These are phyloP conservation scores for Petrocephalus schoutedeni DNA, from an alignment of 2,797 vertebrate genomes.

Conservation along the genomic window DNA sequence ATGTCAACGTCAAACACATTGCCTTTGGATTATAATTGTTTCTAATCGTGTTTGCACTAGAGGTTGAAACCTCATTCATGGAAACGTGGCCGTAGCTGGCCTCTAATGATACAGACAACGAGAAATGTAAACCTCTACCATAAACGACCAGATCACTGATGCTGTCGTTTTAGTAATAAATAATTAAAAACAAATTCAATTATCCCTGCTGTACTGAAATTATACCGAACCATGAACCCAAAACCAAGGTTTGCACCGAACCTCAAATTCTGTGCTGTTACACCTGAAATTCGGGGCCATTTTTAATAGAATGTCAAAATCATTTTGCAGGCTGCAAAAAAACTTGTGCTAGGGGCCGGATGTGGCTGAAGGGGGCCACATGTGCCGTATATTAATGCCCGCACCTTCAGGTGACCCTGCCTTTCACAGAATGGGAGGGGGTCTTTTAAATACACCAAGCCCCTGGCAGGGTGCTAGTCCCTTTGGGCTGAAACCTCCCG, in stretches of 20 bases:
- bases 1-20: no score
- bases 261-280: neutral
- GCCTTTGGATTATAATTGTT: no score
- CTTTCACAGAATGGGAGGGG: neutral
- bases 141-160: no score
- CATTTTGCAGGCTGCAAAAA: neutral
- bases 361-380: neutral
- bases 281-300: neutral
- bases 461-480: neutral
- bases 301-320: neutral
- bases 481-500: neutral
- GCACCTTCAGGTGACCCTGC: slow-evolving; percentile 15
- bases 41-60: no score
- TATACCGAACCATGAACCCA: neutral
- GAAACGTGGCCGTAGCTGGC: no score
- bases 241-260: neutral
- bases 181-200: no score
- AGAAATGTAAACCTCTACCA: no score
- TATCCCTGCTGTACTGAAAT: no score
- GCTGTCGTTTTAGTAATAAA: no score
- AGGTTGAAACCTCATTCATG: no score
- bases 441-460: neutral
- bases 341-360: neutral
- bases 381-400: neutral
- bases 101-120: no score